Base-by-base conservation (phyloP, 2,797 vertebrate genomes). In the Taenioides sp. region DNA sequence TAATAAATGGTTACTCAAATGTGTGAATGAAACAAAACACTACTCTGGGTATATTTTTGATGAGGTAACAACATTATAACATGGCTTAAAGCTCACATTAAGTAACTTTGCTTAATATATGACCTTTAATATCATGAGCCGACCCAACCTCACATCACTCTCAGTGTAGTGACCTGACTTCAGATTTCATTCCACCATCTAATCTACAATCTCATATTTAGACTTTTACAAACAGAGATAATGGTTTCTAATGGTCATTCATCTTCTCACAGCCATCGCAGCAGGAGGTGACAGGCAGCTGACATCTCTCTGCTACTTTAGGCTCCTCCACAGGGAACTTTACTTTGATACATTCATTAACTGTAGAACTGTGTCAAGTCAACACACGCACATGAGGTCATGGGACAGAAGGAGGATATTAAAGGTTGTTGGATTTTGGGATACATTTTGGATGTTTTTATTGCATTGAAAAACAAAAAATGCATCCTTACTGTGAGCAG, bases 111-210 rank as follows among this genome's bases (percentile, higher is more conserved):
- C 31, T 7, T 34, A 6, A 34, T 34, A 34, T 34, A 34, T 34
- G 7, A 34, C 31, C 7, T 7, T 34, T 34, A 34, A 34, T 37
- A 37, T 37, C 2, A 7, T 37, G 7, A 1, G 34, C 34, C 34
- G 34, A 2, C 34, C 20, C 28, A 62, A 5, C 7, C 28, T 62
- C 10, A 34, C 18, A 7, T 37, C 60, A 37, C 28, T 37, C 17
- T 11, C 31, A 22, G 69, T 84, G 76, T 80, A 75, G 80, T 87
- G 83, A 84, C 83, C 70, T 67, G n/a, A 14, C 16, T 14, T 27
- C 12, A 61, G 37, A 63, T 22, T 63, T 14, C 61, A 43, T 43
- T 63, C 11, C 61, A 4, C 18, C 60, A 22, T 63, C 61, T 63
- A 40, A 63, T 40, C 61, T 40, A 23, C 11, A 22, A 5, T 22